Evolutionary conservation across 2,888 invertebrate genomes (phyloP), one percentile per base, ranked within the genome.

Genomic region (Cephus pygmeus): DNA sequence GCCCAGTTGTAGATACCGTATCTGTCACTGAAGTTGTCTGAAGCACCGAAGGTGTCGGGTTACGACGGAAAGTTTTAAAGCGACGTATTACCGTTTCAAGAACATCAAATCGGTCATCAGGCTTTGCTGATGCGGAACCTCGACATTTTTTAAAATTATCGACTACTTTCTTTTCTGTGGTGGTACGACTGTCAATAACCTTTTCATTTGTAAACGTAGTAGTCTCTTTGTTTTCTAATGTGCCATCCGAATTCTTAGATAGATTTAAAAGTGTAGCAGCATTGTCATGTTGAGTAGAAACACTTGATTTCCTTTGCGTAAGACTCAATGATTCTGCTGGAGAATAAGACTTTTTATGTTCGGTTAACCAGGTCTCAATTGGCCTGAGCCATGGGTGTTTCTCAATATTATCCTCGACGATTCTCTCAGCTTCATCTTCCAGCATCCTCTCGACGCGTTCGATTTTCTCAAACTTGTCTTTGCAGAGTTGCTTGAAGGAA

Each of bases 381-480:
- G 88, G 89, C 35, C 86, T 84, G 1, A 90, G 79, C 88, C 90
- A 89, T 4, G 88, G 85, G 81, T 87, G 84, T 71, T 86, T 90
- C 68, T 90, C 87, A 12, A 87, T 69, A 4, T 84, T 85, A 34
- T 87, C 88, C 69, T 86, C 88, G 79, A 84, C 79, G 12, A 87
- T 85, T n/a, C 78, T 86, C 73, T 86, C 89, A 3, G 88, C 84
- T 4, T 83, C 81, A 75, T 82, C 80, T 75, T 88, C 87, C 77
- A 86, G 11, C 73, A 85, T 83, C 76, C 74, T 85, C 79, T 87
- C 87, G 79, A 87, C 81, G 6, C 82, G 79, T 23, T 81, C 85
- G 69, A 85, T 79, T n/a, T 73, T 85, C 79, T 82, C 85, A 36
- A 85, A 69, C 36, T 81, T 81, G 3, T 36, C 31, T 78, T 82